Evolutionary conservation across 2,113 vertebrate genomes (phyloP).

Genomic region (Trichomycterus rosablanca): DNA sequence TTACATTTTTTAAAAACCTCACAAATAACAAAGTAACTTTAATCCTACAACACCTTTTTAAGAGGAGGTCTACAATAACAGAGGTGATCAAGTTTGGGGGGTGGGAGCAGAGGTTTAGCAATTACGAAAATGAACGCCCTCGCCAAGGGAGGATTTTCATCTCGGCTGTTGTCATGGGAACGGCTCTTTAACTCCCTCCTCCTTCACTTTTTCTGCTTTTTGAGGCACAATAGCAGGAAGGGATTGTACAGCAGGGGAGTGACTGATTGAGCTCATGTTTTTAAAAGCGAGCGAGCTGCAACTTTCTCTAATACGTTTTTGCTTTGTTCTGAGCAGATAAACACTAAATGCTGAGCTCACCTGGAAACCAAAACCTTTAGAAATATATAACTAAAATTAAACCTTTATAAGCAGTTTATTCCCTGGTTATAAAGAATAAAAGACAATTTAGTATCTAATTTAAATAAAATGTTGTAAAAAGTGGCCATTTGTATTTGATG

Average conservation of each 20-base stretch:
- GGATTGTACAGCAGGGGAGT: constrained; percentile 64
- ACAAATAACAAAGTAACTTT: constrained; percentile 47
- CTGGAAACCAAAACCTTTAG: no score
- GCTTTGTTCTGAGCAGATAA: constrained; percentile 4
- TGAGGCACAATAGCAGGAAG: constrained; percentile 67
- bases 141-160: constrained; percentile 79
- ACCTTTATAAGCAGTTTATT: no score
- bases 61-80: constrained; percentile 63
- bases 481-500: no score
- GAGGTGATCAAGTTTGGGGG: constrained; percentile 60
- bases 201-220: constrained; percentile 48
- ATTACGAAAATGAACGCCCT: constrained; percentile 80
- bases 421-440: no score
- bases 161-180: constrained; percentile 81
- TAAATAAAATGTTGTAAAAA: no score
- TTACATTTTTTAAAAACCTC: not conserved
- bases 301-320: constrained; percentile 29
- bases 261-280: constrained; percentile 57
- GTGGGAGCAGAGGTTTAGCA: constrained; percentile 64
- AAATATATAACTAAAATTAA: no score
- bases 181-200: constrained; percentile 56
- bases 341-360: not conserved
- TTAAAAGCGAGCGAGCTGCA: constrained; percentile 30
- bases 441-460: no score
- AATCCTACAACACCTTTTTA: constrained; percentile 61